These are phyloP conservation scores for Zingel zingel DNA, from an alignment of 2,113 vertebrate species.

Conservation along the genomic window DNA sequence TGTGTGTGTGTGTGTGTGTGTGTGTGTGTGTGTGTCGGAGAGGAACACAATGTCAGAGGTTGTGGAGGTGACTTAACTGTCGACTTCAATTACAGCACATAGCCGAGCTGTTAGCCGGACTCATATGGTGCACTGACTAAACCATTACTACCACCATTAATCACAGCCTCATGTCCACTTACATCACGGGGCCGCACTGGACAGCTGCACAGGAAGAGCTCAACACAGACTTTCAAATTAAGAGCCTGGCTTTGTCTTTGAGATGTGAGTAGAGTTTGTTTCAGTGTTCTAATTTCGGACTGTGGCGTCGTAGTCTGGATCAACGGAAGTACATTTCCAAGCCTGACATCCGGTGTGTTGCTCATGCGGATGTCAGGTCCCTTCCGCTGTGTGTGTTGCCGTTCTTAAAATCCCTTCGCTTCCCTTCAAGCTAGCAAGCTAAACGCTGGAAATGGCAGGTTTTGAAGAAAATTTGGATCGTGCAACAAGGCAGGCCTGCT, in stretches of 20 bases:
- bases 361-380: no score
- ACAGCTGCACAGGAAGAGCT: conserved; percentile 46
- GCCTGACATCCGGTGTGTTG: no score
- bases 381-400: no score
- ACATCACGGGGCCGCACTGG: conserved; percentile 43
- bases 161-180: conserved; percentile 75
- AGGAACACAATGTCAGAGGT: conserved; percentile 50
- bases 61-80: conserved; percentile 59
- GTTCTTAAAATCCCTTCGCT: no score
- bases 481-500: no score
- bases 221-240: conserved; percentile 36
- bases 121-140: conserved; percentile 75
- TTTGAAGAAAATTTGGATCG: no score
- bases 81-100: conserved; percentile 57
- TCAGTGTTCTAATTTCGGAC: no score
- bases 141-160: conserved; percentile 80
- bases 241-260: conserved; percentile 18
- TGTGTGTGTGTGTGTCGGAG: not conserved
- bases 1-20: conserved; percentile 18
- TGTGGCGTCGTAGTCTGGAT: no score
- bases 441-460: no score
- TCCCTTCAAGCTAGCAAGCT: no score
- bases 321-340: no score
- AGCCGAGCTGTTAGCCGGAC: conserved; percentile 52
- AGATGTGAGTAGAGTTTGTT: not conserved